Evolutionary conservation across 2,888 invertebrate genomes (phyloP).

Genomic region (Heliconius charithonia): DNA sequence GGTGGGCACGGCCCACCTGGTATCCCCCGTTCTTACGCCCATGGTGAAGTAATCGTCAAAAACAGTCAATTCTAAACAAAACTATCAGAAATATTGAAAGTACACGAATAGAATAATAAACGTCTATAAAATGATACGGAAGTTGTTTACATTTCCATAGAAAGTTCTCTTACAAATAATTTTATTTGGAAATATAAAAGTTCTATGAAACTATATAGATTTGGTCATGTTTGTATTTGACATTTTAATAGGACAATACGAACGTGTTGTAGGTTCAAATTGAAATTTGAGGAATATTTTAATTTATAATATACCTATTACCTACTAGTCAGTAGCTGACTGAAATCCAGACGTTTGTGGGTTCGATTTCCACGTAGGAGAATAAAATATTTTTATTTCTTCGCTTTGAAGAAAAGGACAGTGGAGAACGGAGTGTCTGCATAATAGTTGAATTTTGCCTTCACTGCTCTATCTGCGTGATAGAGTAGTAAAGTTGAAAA

Average conservation of each 20-base stretch:
- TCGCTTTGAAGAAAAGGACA: too few species aligned
- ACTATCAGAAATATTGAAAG: not conserved
- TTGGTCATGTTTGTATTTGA: not conserved
- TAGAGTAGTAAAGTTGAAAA: not conserved
- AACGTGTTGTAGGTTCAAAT: not conserved
- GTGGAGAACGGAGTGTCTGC: too few species aligned
- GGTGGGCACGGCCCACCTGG: too few species aligned
- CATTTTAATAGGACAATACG: not conserved
- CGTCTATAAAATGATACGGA: not conserved
- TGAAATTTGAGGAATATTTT: not conserved
- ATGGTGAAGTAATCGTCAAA: not conserved
- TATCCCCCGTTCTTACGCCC: too few species aligned
- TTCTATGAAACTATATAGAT: not conserved
- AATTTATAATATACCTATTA: not conserved
- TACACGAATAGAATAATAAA: constrained; percentile 15
- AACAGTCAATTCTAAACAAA: not conserved
- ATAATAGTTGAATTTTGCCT: too few species aligned
- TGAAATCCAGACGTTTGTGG: too few species aligned
- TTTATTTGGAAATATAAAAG: constrained; percentile 34
- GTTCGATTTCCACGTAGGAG: too few species aligned
- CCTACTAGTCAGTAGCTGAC: too few species aligned
- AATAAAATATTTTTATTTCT: too few species aligned
- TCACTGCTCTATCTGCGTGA: too few species aligned
- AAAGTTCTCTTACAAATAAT: constrained; percentile 11
- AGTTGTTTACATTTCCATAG: constrained; percentile 16